phyloP scores from a whole-genome alignment of 2,888 invertebrate genomes.

The Orthosia incerta region DNA sequence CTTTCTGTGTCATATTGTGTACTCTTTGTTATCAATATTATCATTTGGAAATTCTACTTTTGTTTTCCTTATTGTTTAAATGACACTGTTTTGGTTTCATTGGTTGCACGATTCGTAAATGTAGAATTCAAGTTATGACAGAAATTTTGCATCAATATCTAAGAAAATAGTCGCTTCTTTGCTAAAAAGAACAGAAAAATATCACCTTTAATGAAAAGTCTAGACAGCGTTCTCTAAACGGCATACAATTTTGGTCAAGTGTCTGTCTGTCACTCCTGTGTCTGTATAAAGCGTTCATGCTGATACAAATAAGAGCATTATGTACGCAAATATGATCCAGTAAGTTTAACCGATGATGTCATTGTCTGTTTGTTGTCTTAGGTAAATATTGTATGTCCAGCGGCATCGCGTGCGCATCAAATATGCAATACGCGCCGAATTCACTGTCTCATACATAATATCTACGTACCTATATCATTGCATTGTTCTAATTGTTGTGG shows the following conservation, averaged over 20 bases:
- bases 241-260: constrained; percentile 29
- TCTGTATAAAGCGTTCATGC: constrained; percentile 30
- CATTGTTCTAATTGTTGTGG: neutral
- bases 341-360: constrained; percentile 67
- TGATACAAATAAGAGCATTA: constrained; percentile 48
- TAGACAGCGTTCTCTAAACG: constrained; percentile 41
- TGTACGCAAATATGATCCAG: constrained; percentile 56
- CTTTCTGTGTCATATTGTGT: constrained; percentile 1
- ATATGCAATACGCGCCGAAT: constrained; percentile 54
- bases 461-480: constrained; percentile 11
- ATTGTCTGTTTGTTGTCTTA: constrained; percentile 65
- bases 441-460: constrained; percentile 10
- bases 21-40: constrained; percentile 9
- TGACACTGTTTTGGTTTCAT: neutral
- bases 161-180: constrained; percentile 4
- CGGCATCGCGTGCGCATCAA: constrained; percentile 54
- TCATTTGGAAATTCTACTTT: constrained; percentile 12
- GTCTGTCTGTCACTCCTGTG: constrained; percentile 31
- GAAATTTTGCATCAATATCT: neutral
- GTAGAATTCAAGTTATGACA: neutral
- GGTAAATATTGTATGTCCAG: constrained; percentile 64
- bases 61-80: neutral
- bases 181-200: constrained; percentile 23
- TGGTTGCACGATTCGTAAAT: neutral
- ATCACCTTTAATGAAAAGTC: constrained; percentile 50